Evolutionary conservation across 2,888 invertebrate species (phyloP).

Genomic region (Auanema sp.): DNA sequence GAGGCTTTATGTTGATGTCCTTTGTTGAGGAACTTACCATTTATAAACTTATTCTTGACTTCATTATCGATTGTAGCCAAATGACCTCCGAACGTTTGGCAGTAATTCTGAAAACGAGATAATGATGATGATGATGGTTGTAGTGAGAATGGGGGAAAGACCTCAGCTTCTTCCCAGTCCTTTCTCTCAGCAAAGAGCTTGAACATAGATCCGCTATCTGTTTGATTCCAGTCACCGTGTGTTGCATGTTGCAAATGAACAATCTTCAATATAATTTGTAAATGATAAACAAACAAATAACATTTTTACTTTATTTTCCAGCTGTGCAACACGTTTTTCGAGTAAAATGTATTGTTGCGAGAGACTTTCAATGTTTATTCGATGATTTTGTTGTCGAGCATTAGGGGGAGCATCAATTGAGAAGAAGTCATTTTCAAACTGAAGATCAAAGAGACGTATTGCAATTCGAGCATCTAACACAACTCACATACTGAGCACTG

Average conservation of each 20-base stretch:
- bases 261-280: slow-evolving; percentile 13
- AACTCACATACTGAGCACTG: neutral
- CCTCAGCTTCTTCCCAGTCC: slow-evolving; percentile 49
- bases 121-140: neutral
- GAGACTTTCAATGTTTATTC: neutral
- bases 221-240: slow-evolving; percentile 42
- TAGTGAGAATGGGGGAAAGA: slow-evolving; percentile 1
- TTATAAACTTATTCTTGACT: slow-evolving; percentile 41
- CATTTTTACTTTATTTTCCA: slow-evolving; percentile 22
- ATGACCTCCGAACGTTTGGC: slow-evolving; percentile 41
- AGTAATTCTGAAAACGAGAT: slow-evolving; percentile 18
- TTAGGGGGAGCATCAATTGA: no score
- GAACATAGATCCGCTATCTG: slow-evolving; percentile 42
- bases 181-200: slow-evolving; percentile 42
- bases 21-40: slow-evolving; percentile 25
- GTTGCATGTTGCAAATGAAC: slow-evolving; percentile 25
- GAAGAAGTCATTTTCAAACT: no score
- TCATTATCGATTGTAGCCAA: slow-evolving; percentile 44
- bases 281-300: neutral
- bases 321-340: neutral
- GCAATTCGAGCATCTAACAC: no score
- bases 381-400: no score
- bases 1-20: neutral
- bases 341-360: neutral
- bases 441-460: no score